Evolutionary conservation across 2,113 vertebrate genomes (phyloP).

Genomic region (Zootoca vivipara): DNA sequence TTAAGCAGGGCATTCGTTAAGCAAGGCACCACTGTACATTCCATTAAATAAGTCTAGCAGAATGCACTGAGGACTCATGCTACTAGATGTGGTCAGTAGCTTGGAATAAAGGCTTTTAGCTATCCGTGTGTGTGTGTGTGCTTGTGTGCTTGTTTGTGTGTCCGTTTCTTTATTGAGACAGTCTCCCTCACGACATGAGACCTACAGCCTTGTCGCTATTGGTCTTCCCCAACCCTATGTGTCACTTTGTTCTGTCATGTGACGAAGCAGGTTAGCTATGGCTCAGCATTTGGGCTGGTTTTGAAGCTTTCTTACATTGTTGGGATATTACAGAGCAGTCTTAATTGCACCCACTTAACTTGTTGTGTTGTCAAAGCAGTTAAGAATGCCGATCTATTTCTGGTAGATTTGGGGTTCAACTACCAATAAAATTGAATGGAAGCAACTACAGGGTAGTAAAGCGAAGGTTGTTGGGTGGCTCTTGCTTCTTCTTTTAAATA

Average conservation of each 20-base stretch:
- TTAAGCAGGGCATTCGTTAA: too few species aligned
- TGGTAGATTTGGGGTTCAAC: not conserved
- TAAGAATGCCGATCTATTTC: accelerated
- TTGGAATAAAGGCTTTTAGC: not conserved
- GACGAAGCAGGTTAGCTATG: accelerated
- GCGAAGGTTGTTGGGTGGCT: not conserved
- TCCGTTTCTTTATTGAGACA: not conserved
- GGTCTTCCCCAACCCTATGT: accelerated
- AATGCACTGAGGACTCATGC: not conserved
- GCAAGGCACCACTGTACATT: too few species aligned
- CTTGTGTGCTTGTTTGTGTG: not conserved
- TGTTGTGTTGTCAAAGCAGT: not conserved
- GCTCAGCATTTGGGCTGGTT: accelerated
- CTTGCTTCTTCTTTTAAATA: not conserved
- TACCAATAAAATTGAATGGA: not conserved
- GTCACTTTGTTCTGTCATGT: not conserved
- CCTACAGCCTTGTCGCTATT: not conserved
- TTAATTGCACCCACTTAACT: not conserved
- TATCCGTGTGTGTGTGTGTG: not conserved
- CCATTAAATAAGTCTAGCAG: not conserved
- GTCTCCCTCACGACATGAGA: not conserved
- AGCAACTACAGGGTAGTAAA: not conserved
- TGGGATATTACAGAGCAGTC: not conserved
- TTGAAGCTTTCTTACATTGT: accelerated
- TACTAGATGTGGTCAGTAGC: not conserved